phyloP scores from a whole-genome alignment of 2,888 invertebrate species.

The Mesoligia furuncula region DNA sequence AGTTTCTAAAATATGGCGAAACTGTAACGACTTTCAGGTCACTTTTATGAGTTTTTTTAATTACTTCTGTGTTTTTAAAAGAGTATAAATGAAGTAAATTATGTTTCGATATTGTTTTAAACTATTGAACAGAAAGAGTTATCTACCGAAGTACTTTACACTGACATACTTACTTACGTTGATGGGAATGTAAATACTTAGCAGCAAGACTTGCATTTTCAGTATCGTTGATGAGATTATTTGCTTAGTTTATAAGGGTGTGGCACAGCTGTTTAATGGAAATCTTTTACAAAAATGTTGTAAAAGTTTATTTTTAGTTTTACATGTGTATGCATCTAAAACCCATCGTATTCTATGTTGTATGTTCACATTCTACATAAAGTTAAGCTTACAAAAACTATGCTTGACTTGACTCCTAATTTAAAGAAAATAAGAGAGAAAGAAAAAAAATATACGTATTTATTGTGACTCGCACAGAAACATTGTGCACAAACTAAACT shows the following conservation, averaged over 20 bases:
- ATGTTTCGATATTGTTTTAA: neutral
- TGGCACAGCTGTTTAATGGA: too few relatives aligned
- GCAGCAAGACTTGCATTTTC: too few relatives aligned
- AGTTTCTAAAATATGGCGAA: conserved; percentile 55
- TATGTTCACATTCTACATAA: neutral
- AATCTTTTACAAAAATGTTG: neutral
- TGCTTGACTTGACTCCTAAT: neutral
- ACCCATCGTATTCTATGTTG: neutral
- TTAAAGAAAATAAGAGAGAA: too few relatives aligned
- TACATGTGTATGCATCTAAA: neutral
- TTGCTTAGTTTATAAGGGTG: neutral
- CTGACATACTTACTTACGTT: neutral
- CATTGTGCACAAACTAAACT: too few relatives aligned
- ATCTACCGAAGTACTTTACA: neutral
- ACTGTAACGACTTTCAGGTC: conserved; percentile 40
- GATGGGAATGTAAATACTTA: neutral
- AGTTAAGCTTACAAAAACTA: neutral
- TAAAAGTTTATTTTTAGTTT: neutral
- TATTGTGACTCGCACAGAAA: too few relatives aligned
- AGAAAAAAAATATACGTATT: too few relatives aligned
- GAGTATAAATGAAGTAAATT: neutral
- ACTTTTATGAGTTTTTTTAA: conserved; percentile 43
- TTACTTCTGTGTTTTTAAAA: conserved; percentile 29
- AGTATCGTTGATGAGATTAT: neutral
- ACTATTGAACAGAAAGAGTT: conserved; percentile 14